A percentile compares a stretch with the other conserved stretches of the same genome.
Conservation (phyloP, 1,140 invertebrate species). For the Penaeus japonicus region DNA sequence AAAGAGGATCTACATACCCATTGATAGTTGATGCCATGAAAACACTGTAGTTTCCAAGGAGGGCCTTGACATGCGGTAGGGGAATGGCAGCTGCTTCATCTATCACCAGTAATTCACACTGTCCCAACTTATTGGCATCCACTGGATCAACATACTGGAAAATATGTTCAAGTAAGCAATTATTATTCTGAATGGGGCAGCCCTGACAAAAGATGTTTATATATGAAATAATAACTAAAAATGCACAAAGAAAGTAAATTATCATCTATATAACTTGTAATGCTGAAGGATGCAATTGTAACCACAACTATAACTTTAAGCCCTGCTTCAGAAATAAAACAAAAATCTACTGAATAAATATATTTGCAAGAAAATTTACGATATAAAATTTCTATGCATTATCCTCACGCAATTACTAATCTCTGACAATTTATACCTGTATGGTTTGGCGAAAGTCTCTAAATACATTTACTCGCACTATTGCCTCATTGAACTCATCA, state of each 20-base stretch:
- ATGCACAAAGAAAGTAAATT: no score
- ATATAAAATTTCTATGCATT: no score
- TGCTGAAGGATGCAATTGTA: no score
- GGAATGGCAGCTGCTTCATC: slow-evolving; percentile 99
- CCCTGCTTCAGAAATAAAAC: no score
- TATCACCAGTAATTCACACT: slow-evolving; percentile 96
- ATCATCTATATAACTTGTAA: no score
- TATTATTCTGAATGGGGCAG: no score
- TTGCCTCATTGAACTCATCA: slow-evolving; percentile 95
- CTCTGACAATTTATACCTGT: slow-evolving; percentile 71
- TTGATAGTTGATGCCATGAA: slow-evolving; percentile 89
- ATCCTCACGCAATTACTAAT: not conserved
- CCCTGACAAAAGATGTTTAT: no score
- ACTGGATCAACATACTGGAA: slow-evolving; percentile 73
- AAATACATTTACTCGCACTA: slow-evolving; percentile 89
- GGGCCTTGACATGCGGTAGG: slow-evolving; percentile 87
- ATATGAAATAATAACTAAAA: no score
- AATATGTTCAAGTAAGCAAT: not conserved
- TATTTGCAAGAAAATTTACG: no score
- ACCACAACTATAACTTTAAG: no score
- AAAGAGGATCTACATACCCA: slow-evolving; percentile 36
- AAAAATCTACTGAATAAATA: no score
- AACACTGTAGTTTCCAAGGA: slow-evolving; percentile 91
- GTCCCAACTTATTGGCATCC: slow-evolving; percentile 86
- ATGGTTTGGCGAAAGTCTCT: slow-evolving; percentile 96